These are phyloP conservation scores for Ennomos quercinarius DNA, from an alignment of 2,888 invertebrate species.

Conservation along the genomic window DNA sequence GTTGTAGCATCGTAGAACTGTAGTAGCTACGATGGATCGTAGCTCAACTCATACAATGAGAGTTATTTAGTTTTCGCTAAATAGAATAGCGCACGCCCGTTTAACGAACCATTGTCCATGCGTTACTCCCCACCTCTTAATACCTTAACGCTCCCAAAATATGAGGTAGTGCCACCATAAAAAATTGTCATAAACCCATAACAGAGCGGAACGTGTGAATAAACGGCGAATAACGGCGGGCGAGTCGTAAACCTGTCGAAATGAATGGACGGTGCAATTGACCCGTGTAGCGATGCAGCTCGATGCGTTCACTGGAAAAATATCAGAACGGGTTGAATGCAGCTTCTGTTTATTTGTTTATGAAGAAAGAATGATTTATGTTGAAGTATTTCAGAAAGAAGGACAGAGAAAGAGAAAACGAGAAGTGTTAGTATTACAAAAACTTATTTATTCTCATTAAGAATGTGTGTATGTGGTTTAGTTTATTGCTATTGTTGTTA, in stretches of 20 bases:
- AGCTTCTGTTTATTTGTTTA: conserved; percentile 6
- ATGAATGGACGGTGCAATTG: conserved; percentile 64
- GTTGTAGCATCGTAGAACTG: too few species aligned
- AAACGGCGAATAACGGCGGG: conserved; percentile 55
- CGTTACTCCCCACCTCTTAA: conserved; percentile 60
- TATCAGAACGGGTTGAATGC: conserved; percentile 3
- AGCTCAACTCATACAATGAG: too few species aligned
- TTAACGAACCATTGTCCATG: conserved; percentile 29
- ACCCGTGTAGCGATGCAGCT: conserved; percentile 40
- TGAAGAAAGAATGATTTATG: background rate
- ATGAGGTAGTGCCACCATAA: conserved; percentile 76
- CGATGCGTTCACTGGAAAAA: conserved; percentile 25
- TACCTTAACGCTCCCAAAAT: conserved; percentile 70
- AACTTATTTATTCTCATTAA: too few species aligned
- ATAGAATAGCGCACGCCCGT: background rate
- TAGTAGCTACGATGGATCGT: too few species aligned
- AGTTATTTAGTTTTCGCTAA: too few species aligned
- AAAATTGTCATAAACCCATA: conserved; percentile 77
- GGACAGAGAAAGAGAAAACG: too few species aligned
- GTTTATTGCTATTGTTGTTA: too few species aligned
- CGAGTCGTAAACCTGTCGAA: conserved; percentile 75
- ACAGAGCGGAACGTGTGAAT: conserved; percentile 71
- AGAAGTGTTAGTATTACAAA: too few species aligned
- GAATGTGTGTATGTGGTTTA: too few species aligned
- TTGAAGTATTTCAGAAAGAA: too few species aligned